Evolutionary conservation across 2,888 invertebrate genomes (phyloP).

Genomic region (Trypoxylon attenuatum): DNA sequence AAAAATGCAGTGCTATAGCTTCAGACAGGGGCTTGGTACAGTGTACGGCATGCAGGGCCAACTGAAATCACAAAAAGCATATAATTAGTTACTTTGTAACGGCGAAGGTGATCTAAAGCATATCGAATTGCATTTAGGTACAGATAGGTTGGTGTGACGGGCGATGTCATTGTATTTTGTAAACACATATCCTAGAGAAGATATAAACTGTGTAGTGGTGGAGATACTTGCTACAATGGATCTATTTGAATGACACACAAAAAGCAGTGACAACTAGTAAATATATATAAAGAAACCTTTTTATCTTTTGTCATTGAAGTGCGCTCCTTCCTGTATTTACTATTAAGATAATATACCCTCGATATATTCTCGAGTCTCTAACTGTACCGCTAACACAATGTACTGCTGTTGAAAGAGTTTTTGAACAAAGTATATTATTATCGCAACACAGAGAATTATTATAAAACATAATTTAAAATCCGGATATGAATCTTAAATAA

Average conservation of each 20-base stretch:
- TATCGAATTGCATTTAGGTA: neutral
- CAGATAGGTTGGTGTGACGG: neutral
- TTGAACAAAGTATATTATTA: no score
- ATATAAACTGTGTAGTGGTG: neutral
- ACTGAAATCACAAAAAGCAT: slow-evolving; percentile 78
- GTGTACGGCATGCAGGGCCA: slow-evolving; percentile 78
- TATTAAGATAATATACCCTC: slow-evolving; percentile 32
- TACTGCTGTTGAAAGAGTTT: slow-evolving; percentile 5
- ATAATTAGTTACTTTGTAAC: slow-evolving; percentile 37
- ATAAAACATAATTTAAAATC: slow-evolving; percentile 1
- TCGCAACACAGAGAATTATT: no score
- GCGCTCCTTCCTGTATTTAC: slow-evolving; percentile 41
- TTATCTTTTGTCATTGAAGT: slow-evolving; percentile 65
- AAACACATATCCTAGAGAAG: neutral
- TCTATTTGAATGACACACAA: slow-evolving; percentile 8
- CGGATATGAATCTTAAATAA: no score
- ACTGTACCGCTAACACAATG: slow-evolving; percentile 35
- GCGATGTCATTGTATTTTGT: neutral
- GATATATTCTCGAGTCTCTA: slow-evolving; percentile 20
- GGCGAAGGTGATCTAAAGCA: slow-evolving; percentile 5
- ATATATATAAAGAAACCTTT: slow-evolving; percentile 54
- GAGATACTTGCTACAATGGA: neutral
- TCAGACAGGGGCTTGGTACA: slow-evolving; percentile 74
- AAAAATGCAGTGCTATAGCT: slow-evolving; percentile 75
- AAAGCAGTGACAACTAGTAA: slow-evolving; percentile 23